Conservation (phyloP, 2,888 invertebrate genomes). For the Callinectes sapidus region DNA sequence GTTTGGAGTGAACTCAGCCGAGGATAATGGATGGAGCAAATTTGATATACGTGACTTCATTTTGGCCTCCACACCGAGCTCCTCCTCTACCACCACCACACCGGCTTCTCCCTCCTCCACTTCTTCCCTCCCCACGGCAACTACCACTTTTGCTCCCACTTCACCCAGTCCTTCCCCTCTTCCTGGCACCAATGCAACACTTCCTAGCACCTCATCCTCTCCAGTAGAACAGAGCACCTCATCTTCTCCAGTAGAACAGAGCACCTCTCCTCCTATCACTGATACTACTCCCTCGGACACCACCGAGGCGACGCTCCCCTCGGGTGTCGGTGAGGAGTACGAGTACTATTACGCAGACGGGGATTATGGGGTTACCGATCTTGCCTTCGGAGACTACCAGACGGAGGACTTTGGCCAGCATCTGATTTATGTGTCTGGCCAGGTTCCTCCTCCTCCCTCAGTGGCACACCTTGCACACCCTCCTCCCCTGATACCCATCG, state of each 20-base stretch:
- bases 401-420: slow-evolving; percentile 11
- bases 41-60: background rate
- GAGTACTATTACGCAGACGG: slow-evolving; percentile 59
- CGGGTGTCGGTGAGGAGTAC: slow-evolving; percentile 28
- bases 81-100: background rate
- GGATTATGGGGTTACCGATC: slow-evolving; percentile 24
- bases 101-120: background rate
- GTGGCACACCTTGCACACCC: background rate
- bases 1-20: slow-evolving; percentile 62
- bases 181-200: slow-evolving; percentile 9
- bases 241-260: background rate
- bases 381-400: slow-evolving; percentile 53
- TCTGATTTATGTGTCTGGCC: slow-evolving; percentile 25
- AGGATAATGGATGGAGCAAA: slow-evolving; percentile 39
- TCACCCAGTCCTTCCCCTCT: slow-evolving; percentile 16
- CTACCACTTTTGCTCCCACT: background rate
- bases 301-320: background rate
- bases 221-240: background rate
- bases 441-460: background rate
- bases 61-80: background rate
- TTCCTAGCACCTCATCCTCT: slow-evolving; percentile 38
- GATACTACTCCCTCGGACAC: background rate
- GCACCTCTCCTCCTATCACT: slow-evolving; percentile 3
- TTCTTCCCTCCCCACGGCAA: background rate
- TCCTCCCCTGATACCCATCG: background rate